phyloP scores from a whole-genome alignment of 2,888 invertebrate genomes.

The Endomychus coccineus region DNA sequence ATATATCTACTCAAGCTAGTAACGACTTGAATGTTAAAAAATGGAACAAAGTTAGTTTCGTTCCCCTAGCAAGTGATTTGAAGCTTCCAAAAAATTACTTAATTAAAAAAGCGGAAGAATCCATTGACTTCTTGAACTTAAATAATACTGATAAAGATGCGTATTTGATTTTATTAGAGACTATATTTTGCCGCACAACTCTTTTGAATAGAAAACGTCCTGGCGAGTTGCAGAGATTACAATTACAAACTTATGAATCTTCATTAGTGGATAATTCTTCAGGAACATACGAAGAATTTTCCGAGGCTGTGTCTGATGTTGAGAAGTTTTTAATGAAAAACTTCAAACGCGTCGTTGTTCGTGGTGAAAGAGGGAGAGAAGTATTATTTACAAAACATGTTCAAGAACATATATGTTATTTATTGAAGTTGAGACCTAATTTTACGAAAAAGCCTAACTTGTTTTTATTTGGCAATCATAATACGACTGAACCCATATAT shows the following conservation, averaged over 20 bases:
- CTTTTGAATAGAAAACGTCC: slow-evolving; percentile 22
- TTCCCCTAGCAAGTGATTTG: slow-evolving; percentile 24
- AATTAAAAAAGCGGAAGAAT: slow-evolving; percentile 9
- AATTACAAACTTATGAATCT: not conserved
- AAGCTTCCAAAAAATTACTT: slow-evolving; percentile 20
- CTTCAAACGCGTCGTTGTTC: slow-evolving; percentile 25
- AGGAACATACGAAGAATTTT: too few relatives aligned
- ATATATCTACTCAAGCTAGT: slow-evolving; percentile 6
- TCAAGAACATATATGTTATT: slow-evolving; percentile 19
- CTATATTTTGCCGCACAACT: slow-evolving; percentile 22
- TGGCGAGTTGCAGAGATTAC: slow-evolving; percentile 17
- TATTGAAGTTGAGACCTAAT: slow-evolving; percentile 10
- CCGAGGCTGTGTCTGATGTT: too few relatives aligned
- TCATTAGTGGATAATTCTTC: not conserved
- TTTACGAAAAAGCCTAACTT: too few relatives aligned
- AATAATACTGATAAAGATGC: slow-evolving; percentile 12
- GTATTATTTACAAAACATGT: slow-evolving; percentile 24
- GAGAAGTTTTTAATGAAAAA: not conserved
- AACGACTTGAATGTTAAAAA: slow-evolving; percentile 16
- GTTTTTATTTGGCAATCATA: slow-evolving; percentile 17
- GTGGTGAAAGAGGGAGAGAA: slow-evolving; percentile 25
- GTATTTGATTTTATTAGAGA: slow-evolving; percentile 14
- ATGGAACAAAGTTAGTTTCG: slow-evolving; percentile 20
- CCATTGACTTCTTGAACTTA: slow-evolving; percentile 5
- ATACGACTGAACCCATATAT: slow-evolving; percentile 11